These are phyloP conservation scores for Hucho hucho DNA, from an alignment of 2,113 vertebrate genomes.

Conservation along the genomic window DNA sequence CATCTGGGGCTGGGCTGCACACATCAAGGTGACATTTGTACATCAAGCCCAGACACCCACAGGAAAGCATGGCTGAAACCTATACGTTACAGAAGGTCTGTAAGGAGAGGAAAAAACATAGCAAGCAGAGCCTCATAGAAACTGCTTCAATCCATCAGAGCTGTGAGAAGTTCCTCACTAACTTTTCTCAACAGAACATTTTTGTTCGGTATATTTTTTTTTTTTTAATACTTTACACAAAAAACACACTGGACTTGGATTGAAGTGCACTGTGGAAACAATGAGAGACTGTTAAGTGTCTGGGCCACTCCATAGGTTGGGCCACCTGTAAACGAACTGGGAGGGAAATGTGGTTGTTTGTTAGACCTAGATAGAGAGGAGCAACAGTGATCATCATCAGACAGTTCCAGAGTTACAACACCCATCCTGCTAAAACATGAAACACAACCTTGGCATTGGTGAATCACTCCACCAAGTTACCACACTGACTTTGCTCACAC, in stretches of 20 bases:
- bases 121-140: background rate
- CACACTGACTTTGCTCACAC: too few species aligned
- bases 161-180: background rate
- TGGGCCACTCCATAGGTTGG: background rate
- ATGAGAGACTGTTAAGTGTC: background rate
- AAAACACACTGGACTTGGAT: background rate
- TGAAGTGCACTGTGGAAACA: background rate
- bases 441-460: too few species aligned
- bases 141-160: background rate
- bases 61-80: background rate
- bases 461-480: background rate
- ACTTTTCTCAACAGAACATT: background rate
- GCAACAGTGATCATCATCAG: background rate
- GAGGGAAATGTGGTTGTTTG: background rate
- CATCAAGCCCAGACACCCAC: conserved; percentile 8
- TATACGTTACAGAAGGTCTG: background rate
- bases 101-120: background rate
- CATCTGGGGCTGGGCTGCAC: background rate
- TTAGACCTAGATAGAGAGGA: background rate
- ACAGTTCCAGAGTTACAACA: background rate
- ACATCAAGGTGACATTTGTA: background rate
- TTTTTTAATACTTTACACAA: too few species aligned
- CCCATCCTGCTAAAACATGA: background rate
- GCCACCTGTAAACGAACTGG: background rate
- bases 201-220: background rate